Percentiles rank a stretch among this genome's conserved stretches.
Evolutionary conservation across 2,113 vertebrate genomes (phyloP).

Genomic region (western clawed frog (Xenopus tropicalis)): DNA sequence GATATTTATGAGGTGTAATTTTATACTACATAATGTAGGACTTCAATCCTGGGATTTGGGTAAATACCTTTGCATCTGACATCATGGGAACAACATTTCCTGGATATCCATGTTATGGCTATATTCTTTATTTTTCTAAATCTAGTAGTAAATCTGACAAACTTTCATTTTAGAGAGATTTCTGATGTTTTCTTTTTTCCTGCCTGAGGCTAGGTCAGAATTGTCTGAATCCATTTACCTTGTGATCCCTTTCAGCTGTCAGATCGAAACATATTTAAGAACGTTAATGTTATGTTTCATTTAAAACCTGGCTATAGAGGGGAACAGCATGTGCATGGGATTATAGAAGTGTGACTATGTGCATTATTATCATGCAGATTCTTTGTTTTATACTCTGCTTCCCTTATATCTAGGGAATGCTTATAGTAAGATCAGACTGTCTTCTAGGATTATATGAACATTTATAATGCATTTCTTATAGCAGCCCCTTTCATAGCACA

Average conservation of each 20-base stretch:
- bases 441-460: not conserved
- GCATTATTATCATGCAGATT: constrained; percentile 32
- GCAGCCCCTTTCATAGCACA: too few species aligned
- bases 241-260: constrained; percentile 41
- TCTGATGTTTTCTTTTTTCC: constrained; percentile 31
- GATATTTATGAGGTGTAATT: constrained; percentile 41
- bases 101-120: constrained; percentile 40
- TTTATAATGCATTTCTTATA: not conserved
- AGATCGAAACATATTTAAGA: constrained; percentile 43
- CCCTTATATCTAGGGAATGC: constrained; percentile 12
- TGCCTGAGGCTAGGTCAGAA: constrained; percentile 33
- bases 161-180: constrained; percentile 33
- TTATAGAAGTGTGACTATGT: constrained; percentile 34
- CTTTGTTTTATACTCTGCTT: constrained; percentile 30
- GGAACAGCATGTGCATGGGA: constrained; percentile 19
- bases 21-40: constrained; percentile 23
- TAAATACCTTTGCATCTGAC: constrained; percentile 44
- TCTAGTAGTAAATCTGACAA: constrained; percentile 43
- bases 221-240: constrained; percentile 48
- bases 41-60: constrained; percentile 35
- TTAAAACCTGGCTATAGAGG: constrained; percentile 30
- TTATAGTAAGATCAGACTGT: constrained; percentile 25
- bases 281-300: constrained; percentile 45
- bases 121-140: constrained; percentile 27
- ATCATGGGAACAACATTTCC: constrained; percentile 40